phyloP scores from a whole-genome alignment of 2,113 vertebrate species.

The Puntigrus tetrazona region DNA sequence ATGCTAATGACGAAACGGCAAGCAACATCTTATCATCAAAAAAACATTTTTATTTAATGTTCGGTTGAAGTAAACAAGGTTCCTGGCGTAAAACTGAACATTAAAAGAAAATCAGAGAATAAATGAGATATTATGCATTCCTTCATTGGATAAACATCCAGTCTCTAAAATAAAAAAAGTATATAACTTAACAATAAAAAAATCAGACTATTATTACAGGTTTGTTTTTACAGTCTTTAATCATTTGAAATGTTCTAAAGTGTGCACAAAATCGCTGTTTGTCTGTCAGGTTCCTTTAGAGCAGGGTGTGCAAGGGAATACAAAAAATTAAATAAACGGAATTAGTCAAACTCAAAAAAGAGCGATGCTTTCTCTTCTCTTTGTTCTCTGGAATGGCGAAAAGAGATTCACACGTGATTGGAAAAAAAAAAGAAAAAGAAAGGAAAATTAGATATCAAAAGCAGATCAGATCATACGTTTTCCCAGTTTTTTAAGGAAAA shows the following conservation, averaged over 20 bases:
- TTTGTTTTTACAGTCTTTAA: slow-evolving; percentile 72
- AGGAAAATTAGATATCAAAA: neutral
- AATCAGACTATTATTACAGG: slow-evolving; percentile 68
- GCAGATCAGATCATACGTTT: neutral
- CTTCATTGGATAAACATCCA: slow-evolving; percentile 82
- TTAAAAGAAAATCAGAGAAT: slow-evolving; percentile 72
- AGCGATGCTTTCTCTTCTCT: slow-evolving; percentile 4
- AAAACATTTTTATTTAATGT: slow-evolving; percentile 75
- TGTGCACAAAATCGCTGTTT: slow-evolving; percentile 59
- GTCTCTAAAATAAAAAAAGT: slow-evolving; percentile 74
- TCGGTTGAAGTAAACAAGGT: slow-evolving; percentile 72
- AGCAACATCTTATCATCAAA: slow-evolving; percentile 62
- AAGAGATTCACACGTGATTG: slow-evolving; percentile 5
- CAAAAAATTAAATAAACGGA: slow-evolving; percentile 29
- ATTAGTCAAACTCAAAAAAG: slow-evolving; percentile 56
- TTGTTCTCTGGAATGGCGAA: slow-evolving; percentile 13
- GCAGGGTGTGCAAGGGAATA: slow-evolving; percentile 59
- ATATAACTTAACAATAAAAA: slow-evolving; percentile 80
- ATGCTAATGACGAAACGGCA: slow-evolving; percentile 25
- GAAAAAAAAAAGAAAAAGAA: neutral
- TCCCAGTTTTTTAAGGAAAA: neutral
- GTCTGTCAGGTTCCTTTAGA: slow-evolving; percentile 58
- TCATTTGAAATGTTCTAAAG: slow-evolving; percentile 77
- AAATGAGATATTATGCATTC: slow-evolving; percentile 79
- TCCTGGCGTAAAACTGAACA: slow-evolving; percentile 67